These are phyloP conservation scores for Elachura formosa DNA, from an alignment of 2,113 vertebrate species.

Conservation along the genomic window DNA sequence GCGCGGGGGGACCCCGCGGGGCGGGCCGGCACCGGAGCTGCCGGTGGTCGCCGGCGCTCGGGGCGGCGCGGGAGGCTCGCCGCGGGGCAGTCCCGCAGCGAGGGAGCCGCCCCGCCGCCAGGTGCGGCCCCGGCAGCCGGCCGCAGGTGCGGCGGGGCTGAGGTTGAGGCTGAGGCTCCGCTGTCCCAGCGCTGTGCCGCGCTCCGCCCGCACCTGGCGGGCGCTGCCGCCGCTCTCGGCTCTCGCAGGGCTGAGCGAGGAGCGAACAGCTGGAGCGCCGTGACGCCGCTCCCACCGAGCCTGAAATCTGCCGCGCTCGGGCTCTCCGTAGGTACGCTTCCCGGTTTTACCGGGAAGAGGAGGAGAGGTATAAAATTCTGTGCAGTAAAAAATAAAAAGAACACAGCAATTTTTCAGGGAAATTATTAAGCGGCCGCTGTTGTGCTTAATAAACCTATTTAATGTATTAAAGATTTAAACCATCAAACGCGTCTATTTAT, in stretches of 20 bases:
- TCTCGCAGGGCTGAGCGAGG: background rate
- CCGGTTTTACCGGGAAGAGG: background rate
- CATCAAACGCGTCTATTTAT: background rate
- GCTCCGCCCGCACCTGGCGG: background rate
- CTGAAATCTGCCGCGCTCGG: background rate
- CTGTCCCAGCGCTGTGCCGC: background rate
- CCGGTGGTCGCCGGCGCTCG: background rate
- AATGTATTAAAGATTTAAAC: background rate
- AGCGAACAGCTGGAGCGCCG: background rate
- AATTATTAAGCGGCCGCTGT: background rate
- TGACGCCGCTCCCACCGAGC: background rate
- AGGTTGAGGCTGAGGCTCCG: no score
- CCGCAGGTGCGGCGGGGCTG: no score
- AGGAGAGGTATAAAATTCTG: background rate
- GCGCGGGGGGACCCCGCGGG: no score
- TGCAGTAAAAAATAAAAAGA: background rate
- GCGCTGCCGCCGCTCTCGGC: background rate
- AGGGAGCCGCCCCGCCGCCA: background rate
- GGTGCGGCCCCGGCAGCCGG: no score
- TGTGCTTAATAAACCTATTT: background rate
- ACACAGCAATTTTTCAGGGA: accelerated
- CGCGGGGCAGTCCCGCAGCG: no score
- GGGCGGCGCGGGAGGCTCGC: no score
- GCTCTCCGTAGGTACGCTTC: background rate
- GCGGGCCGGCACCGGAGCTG: background rate